Percentiles rank a stretch among this genome's conserved stretches.
Evolutionary conservation across 1,140 invertebrate species (phyloP).

Genomic region (Schlechtendalia chinensis): DNA sequence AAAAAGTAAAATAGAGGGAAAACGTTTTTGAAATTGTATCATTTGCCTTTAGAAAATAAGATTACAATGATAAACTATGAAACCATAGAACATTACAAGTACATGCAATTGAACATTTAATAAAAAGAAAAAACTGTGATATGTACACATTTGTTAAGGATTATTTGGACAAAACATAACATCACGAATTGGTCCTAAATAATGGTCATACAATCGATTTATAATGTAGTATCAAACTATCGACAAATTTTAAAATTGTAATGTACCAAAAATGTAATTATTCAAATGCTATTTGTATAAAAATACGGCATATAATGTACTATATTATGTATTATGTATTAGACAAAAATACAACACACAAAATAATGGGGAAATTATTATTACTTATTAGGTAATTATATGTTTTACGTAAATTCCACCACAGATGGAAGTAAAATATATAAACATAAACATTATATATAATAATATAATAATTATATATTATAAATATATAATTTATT

Average conservation of each 20-base stretch:
- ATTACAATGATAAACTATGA: constrained; percentile 31
- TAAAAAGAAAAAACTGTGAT: constrained; percentile 11
- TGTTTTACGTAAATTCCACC: neutral
- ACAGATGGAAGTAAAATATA: neutral
- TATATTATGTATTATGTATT: neutral
- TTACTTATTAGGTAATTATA: neutral
- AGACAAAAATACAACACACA: neutral
- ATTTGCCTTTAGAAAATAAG: neutral
- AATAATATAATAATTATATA: neutral
- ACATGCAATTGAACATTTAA: constrained; percentile 16
- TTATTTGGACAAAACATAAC: constrained; percentile 20
- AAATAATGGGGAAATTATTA: neutral
- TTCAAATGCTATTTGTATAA: neutral
- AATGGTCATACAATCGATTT: constrained; percentile 18
- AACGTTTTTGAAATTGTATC: neutral
- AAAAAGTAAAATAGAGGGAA: neutral
- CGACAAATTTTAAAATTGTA: neutral
- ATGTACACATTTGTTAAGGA: constrained; percentile 12
- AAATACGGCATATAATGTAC: neutral
- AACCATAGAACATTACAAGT: constrained; percentile 41
- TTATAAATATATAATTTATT: neutral
- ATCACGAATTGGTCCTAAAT: constrained; percentile 30
- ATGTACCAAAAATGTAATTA: neutral
- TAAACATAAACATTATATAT: neutral
- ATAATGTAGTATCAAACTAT: neutral